phyloP scores from a whole-genome alignment of 2,888 invertebrate genomes.

The Caenorhabditis panamensis region DNA sequence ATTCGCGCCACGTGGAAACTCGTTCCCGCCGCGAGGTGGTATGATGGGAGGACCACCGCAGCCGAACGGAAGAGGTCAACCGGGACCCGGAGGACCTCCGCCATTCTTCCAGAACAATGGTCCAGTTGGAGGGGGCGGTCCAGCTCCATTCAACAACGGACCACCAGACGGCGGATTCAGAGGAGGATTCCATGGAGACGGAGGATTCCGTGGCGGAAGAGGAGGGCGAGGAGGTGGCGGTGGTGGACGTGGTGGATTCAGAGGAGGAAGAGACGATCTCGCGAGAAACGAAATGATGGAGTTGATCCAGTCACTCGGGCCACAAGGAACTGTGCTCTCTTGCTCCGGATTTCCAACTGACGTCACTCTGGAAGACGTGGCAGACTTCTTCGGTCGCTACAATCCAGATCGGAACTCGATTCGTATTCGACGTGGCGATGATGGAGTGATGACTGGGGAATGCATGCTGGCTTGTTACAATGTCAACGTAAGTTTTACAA shows the following conservation, averaged over 20 bases:
- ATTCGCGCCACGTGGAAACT: constrained; percentile 25
- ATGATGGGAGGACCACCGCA: constrained; percentile 11
- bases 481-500: constrained; percentile 42
- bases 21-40: constrained; percentile 20
- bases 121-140: no score
- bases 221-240: constrained; percentile 25
- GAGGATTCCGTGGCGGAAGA: constrained; percentile 16
- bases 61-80: constrained; percentile 11
- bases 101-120: constrained; percentile 16
- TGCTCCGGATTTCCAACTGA: constrained; percentile 66
- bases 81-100: neutral
- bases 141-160: constrained; percentile 11
- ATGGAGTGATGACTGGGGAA: constrained; percentile 67
- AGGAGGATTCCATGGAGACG: constrained; percentile 23
- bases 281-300: constrained; percentile 22
- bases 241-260: constrained; percentile 13
- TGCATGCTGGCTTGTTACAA: constrained; percentile 63
- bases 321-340: constrained; percentile 61
- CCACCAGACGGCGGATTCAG: neutral
- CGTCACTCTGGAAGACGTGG: constrained; percentile 64
- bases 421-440: constrained; percentile 62
- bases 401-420: constrained; percentile 63
- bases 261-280: constrained; percentile 25
- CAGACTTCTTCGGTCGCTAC: constrained; percentile 64
- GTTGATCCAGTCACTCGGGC: constrained; percentile 51